phyloP scores from a whole-genome alignment of 2,797 vertebrate genomes.

The Cetoscarus ocellatus region DNA sequence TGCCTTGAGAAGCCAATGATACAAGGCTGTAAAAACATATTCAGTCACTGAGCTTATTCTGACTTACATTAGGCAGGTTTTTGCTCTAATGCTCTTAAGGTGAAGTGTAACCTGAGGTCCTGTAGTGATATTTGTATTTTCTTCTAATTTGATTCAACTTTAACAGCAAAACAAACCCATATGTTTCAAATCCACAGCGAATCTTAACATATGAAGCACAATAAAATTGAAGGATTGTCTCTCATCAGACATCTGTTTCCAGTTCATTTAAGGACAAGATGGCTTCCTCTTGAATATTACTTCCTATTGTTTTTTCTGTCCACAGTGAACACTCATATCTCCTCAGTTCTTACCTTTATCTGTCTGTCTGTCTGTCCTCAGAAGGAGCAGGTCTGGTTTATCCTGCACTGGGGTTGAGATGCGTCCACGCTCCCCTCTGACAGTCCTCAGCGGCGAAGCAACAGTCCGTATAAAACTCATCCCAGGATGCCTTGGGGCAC shows the following conservation, averaged over 20 bases:
- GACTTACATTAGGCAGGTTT: too few relatives aligned
- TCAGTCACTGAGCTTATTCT: too few relatives aligned
- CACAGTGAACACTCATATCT: background rate
- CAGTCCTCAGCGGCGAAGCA: conserved; percentile 52
- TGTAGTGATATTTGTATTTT: too few relatives aligned
- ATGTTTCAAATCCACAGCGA: background rate
- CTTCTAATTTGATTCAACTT: background rate
- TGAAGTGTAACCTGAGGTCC: too few relatives aligned
- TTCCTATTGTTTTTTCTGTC: background rate
- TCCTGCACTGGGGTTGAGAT: conserved; percentile 50
- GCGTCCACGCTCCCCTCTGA: conserved; percentile 49
- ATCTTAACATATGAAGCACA: background rate
- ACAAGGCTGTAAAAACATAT: too few relatives aligned
- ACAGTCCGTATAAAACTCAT: conserved; percentile 67
- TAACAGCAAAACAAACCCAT: background rate
- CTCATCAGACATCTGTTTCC: too few relatives aligned
- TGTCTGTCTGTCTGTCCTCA: conserved; percentile 19
- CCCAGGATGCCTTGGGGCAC: conserved; percentile 61
- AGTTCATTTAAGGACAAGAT: background rate
- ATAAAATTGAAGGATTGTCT: background rate
- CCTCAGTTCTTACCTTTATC: conserved; percentile 72
- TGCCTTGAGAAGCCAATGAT: too few relatives aligned
- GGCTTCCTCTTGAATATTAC: background rate
- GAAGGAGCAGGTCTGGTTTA: conserved; percentile 36
- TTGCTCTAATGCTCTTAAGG: too few relatives aligned